Evolutionary conservation across 2,888 invertebrate species (phyloP).

Genomic region (Trimorus sp.): DNA sequence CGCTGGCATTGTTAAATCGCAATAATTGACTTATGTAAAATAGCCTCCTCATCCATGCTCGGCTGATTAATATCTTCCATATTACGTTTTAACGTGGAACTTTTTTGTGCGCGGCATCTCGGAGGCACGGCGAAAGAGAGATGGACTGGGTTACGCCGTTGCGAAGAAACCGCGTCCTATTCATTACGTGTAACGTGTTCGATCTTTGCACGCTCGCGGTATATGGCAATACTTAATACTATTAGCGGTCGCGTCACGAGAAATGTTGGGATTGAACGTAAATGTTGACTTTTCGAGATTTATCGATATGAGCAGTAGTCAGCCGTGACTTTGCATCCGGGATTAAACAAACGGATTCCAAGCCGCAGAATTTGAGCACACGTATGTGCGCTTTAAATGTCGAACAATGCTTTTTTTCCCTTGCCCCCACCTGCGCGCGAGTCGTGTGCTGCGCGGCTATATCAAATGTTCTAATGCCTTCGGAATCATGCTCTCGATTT

Average conservation of each 20-base stretch:
- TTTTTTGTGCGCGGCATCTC: conserved; percentile 44
- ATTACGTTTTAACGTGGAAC: conserved; percentile 53
- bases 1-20: conserved; percentile 42
- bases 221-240: conserved; percentile 62
- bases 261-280: conserved; percentile 56
- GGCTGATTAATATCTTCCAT: conserved; percentile 55
- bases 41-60: conserved; percentile 41
- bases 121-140: conserved; percentile 44
- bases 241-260: conserved; percentile 59
- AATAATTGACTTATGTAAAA: conserved; percentile 61
- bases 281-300: conserved; percentile 64
- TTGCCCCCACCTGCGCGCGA: background rate
- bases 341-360: conserved; percentile 62
- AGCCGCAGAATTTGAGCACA: conserved; percentile 49
- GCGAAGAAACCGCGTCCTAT: conserved; percentile 48
- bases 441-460: conserved; percentile 15
- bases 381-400: conserved; percentile 52
- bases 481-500: conserved; percentile 34
- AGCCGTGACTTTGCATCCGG: conserved; percentile 63
- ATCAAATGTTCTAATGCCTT: conserved; percentile 41
- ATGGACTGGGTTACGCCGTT: conserved; percentile 35
- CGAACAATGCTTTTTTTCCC: conserved; percentile 39
- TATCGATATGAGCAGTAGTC: conserved; percentile 63
- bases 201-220: conserved; percentile 63
- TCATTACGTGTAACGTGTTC: conserved; percentile 59